Evolutionary conservation across 2,888 invertebrate species (phyloP).

Genomic region (Latrodectus elegans): DNA sequence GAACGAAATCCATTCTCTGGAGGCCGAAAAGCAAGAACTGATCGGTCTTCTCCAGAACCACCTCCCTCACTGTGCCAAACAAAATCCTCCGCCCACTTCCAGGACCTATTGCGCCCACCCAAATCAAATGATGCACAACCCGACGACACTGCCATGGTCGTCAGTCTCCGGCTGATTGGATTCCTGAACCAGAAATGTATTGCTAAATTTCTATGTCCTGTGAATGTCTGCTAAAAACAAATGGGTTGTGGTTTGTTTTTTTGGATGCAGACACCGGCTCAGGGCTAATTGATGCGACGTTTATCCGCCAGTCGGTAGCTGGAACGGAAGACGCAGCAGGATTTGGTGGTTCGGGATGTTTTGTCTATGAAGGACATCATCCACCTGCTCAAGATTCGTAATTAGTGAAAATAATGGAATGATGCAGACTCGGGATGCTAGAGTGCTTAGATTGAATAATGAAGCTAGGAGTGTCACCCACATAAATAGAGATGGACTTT

Average conservation of each 20-base stretch:
- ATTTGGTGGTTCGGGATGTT: constrained; percentile 16
- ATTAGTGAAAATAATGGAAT: no score
- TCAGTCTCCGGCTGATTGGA: constrained; percentile 53
- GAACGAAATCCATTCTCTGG: constrained; percentile 55
- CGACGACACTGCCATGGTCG: constrained; percentile 32
- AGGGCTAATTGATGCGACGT: constrained; percentile 66
- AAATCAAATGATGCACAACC: constrained; percentile 12
- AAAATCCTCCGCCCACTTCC: constrained; percentile 6
- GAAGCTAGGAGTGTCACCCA: no score
- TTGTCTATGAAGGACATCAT: constrained; percentile 57
- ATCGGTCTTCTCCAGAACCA: constrained; percentile 57
- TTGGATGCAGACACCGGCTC: constrained; percentile 69
- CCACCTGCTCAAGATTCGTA: background rate
- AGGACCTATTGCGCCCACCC: constrained; percentile 14
- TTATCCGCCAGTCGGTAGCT: constrained; percentile 50
- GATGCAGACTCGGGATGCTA: no score
- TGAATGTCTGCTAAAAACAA: constrained; percentile 67
- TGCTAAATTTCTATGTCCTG: constrained; percentile 53
- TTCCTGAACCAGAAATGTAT: background rate
- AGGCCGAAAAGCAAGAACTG: constrained; percentile 61
- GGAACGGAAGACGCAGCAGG: background rate
- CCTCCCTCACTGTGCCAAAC: constrained; percentile 57
- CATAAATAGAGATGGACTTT: no score
- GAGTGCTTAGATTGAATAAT: no score
- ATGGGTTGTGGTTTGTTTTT: constrained; percentile 66